Base-by-base conservation (phyloP, 2,113 vertebrate genomes). In the Caloenas nicobarica region DNA sequence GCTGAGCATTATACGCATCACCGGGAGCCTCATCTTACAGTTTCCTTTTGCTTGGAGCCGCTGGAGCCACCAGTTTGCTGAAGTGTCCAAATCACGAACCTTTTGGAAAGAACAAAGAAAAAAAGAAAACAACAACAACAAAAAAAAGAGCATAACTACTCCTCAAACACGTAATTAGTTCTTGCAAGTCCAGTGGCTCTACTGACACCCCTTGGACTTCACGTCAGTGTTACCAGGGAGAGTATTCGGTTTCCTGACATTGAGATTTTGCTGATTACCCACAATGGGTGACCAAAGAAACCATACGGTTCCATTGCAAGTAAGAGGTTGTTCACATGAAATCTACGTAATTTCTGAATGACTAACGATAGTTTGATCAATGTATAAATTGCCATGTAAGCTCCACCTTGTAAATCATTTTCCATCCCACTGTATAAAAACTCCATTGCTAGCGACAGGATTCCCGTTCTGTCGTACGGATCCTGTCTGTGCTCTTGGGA, bases 1-100 rank as follows among this genome's bases (percentile, higher is more conserved):
- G 48, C 42, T 24, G n/a, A 53, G 29, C 13, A 3, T 18, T 1
- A 9, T 4, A 8, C 44, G 16, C 13, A 14, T 8, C 1, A 0
- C 28, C 54, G 69, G 24, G 28, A 28, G 11, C 42, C 4, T 57
- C 38, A 19, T 17, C 81, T 60, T 40, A 70, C 44, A 31, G 10
- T 17, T 50, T 25, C 34, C 21, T 40, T 60, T 22, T 31, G 28
- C 34, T 3, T 21, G 25, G 28, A 25, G 16, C 33, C 56, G 16
- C 13, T 19, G 15, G 19, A 81, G 23, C 9, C 23, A n/a, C 5
- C 5, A 29, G 4, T 65, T 36, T 34, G 56, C n/a, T 53, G 57
- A 61, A 25, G 26, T 38, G 38, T 16, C 13, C 38, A 44, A 54
- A 38, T 29, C 12, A 46, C 1, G 7, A 16, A 77, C 10, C 44